A percentile compares a stretch with the other conserved stretches of the same genome.
phyloP scores from a whole-genome alignment of 2,113 vertebrate genomes.

The Budorcas taxicolor region DNA sequence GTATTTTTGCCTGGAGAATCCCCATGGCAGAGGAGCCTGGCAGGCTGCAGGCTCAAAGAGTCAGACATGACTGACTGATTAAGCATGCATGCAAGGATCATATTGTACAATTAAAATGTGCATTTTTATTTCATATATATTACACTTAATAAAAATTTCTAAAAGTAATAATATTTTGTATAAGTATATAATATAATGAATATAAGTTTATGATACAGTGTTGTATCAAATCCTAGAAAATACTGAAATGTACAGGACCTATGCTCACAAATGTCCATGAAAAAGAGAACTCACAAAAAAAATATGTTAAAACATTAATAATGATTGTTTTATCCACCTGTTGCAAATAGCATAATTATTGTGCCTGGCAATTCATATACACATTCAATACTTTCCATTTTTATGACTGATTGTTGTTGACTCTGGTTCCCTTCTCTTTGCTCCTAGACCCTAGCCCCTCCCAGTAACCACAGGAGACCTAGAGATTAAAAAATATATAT shows the following conservation, averaged over 20 bases:
- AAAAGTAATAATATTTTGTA: neutral
- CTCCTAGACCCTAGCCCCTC: neutral
- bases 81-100: neutral
- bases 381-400: neutral
- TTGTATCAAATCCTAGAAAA: neutral
- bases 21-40: neutral
- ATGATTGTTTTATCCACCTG: neutral
- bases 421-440: neutral
- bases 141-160: neutral
- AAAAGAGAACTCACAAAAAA: neutral
- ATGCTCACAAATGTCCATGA: neutral
- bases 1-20: neutral
- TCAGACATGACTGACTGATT: neutral
- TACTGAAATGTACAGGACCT: neutral
- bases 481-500: neutral
- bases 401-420: neutral
- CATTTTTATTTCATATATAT: neutral
- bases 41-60: neutral
- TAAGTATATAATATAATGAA: neutral
- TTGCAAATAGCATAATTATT: neutral
- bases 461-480: neutral
- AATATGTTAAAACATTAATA: neutral
- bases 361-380: neutral
- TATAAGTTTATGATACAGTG: neutral
- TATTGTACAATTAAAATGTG: neutral